A percentile compares a stretch with the other conserved stretches of the same genome.
phyloP scores from a whole-genome alignment of 2,888 invertebrate genomes.

The Halictus ligatus region DNA sequence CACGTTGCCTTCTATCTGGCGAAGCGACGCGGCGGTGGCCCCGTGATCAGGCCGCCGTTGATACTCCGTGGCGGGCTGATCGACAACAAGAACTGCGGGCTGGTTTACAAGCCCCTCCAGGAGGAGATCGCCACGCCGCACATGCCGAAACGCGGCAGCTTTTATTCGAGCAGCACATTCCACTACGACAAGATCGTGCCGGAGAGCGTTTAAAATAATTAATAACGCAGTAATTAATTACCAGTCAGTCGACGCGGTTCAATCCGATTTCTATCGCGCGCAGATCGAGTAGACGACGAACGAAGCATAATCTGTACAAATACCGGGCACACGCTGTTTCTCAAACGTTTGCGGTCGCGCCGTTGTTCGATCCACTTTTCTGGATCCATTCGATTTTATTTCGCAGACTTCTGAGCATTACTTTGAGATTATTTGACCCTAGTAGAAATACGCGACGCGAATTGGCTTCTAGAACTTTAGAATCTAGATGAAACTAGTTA shows the following conservation, averaged over 20 bases:
- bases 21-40: constrained; percentile 77
- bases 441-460: background rate
- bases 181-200: constrained; percentile 88
- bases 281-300: background rate
- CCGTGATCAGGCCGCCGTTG: constrained; percentile 82
- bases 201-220: constrained; percentile 88
- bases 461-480: background rate
- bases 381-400: background rate
- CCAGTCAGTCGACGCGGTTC: constrained; percentile 14
- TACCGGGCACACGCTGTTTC: background rate
- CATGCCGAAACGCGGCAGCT: constrained; percentile 87
- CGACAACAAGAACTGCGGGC: constrained; percentile 89
- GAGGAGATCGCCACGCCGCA: constrained; percentile 90
- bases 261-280: background rate
- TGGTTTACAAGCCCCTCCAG: constrained; percentile 92
- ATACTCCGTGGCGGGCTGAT: constrained; percentile 81
- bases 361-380: background rate
- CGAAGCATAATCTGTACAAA: constrained; percentile 8
- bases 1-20: constrained; percentile 75
- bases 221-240: too few relatives aligned
- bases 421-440: background rate
- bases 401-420: background rate
- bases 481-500: background rate
- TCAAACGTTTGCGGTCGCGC: background rate
- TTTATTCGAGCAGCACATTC: constrained; percentile 88